A percentile compares a stretch with the other conserved stretches of the same genome.
Evolutionary conservation across 2,113 vertebrate genomes (phyloP).

Genomic region (Crotalus viridis): DNA sequence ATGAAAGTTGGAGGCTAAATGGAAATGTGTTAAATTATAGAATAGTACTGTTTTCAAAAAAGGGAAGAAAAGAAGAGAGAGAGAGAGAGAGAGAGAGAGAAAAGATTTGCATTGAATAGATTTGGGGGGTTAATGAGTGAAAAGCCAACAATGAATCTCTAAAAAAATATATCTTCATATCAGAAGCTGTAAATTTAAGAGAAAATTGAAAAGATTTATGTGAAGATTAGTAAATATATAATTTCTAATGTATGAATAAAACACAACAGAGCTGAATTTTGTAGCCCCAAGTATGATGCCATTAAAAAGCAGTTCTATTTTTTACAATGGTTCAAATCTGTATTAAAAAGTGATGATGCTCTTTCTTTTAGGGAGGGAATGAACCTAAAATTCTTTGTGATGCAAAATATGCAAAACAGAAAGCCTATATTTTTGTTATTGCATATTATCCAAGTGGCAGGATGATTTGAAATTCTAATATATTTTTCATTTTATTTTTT

Average conservation of each 20-base stretch:
- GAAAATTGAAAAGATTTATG: slow-evolving; percentile 49
- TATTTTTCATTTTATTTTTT: slow-evolving; percentile 6
- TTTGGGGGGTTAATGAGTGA: slow-evolving; percentile 48
- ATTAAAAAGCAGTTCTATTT: slow-evolving; percentile 59
- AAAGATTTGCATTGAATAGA: slow-evolving; percentile 24
- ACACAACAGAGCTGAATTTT: slow-evolving; percentile 45
- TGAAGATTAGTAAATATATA: slow-evolving; percentile 63
- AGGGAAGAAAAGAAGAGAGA: not conserved
- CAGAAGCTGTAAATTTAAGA: slow-evolving; percentile 54
- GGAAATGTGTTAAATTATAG: slow-evolving; percentile 63
- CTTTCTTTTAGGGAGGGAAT: slow-evolving; percentile 43
- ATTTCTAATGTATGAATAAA: slow-evolving; percentile 69
- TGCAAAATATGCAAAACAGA: slow-evolving; percentile 57
- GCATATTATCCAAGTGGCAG: slow-evolving; percentile 16
- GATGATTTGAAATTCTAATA: slow-evolving; percentile 20
- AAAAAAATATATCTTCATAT: slow-evolving; percentile 25
- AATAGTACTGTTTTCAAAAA: slow-evolving; percentile 56
- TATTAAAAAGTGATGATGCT: slow-evolving; percentile 28
- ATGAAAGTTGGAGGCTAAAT: slow-evolving; percentile 45
- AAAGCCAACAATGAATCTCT: slow-evolving; percentile 50
- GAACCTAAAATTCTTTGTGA: slow-evolving; percentile 46
- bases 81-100: not conserved
- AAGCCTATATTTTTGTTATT: slow-evolving; percentile 36
- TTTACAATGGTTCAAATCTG: slow-evolving; percentile 35
- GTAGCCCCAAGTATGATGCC: slow-evolving; percentile 41